These are phyloP conservation scores for Hylia prasina DNA, from an alignment of 2,113 vertebrate genomes.

Conservation along the genomic window DNA sequence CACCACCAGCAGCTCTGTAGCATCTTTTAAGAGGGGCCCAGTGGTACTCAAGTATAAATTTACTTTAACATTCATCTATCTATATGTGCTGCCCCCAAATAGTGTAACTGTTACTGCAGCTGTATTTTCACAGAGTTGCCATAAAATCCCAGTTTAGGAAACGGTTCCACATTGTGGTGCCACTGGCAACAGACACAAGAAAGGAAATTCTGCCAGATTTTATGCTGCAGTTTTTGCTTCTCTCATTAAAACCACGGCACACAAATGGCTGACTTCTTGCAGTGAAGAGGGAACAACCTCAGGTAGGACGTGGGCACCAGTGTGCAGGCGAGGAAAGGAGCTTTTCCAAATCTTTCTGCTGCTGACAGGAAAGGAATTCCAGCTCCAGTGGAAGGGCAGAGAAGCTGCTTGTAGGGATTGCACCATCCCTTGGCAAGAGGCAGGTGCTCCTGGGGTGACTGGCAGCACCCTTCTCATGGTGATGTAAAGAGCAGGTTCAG, in stretches of 20 bases:
- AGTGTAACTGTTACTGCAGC: not conserved
- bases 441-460: not conserved
- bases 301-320: not conserved
- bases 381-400: not conserved
- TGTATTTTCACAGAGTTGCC: not conserved
- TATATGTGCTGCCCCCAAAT: not conserved
- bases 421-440: not conserved
- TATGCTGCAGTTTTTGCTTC: not conserved
- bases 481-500: not conserved
- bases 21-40: not conserved
- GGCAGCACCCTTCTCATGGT: not conserved
- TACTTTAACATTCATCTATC: not conserved
- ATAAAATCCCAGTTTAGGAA: not conserved
- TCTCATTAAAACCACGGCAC: fast-evolving
- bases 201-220: not conserved
- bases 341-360: not conserved
- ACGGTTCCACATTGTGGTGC: fast-evolving
- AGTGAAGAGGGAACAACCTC: not conserved
- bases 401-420: not conserved
- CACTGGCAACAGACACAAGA: not conserved
- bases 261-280: not conserved
- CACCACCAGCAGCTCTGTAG: not conserved
- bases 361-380: not conserved
- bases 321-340: not conserved
- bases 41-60: not conserved